Percentiles rank a stretch among this genome's conserved stretches.
Conservation (phyloP, 92 coral and sea anemone genomes). For the Zoanthus solanderi region DNA sequence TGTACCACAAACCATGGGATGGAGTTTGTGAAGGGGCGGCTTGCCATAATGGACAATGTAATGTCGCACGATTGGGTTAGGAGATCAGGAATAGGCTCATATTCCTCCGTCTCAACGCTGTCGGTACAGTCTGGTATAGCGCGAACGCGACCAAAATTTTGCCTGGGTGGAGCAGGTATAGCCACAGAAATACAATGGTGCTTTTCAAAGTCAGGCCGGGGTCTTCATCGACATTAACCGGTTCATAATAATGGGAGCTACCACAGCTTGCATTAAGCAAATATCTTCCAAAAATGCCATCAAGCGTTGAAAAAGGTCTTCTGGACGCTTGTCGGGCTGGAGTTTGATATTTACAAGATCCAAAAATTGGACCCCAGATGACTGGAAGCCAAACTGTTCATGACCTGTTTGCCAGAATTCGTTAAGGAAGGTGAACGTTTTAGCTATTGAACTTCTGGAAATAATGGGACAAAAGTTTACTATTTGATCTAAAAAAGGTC, state of each 20-base stretch:
- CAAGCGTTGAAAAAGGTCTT: slow-evolving; percentile 67
- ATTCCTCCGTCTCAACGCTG: no score
- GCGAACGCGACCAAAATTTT: no score
- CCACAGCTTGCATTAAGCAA: slow-evolving; percentile 55
- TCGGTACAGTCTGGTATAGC: no score
- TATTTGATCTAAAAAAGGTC: background rate
- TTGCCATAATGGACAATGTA: no score
- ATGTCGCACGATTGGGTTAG: no score
- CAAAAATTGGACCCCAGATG: slow-evolving; percentile 62
- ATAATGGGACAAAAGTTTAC: background rate
- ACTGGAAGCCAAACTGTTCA: slow-evolving; percentile 55
- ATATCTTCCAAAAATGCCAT: slow-evolving; percentile 67
- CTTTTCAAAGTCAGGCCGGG: background rate
- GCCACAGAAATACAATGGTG: no score
- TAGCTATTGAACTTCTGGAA: slow-evolving; percentile 55
- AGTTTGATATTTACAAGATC: slow-evolving; percentile 45
- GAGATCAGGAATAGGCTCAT: no score
- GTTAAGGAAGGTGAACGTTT: slow-evolving; percentile 66
- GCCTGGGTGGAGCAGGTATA: no score
- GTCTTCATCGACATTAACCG: slow-evolving; percentile 61
- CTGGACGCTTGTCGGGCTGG: slow-evolving; percentile 64
- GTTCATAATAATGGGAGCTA: slow-evolving; percentile 68
- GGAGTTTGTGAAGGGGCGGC: no score
- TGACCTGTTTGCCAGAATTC: slow-evolving; percentile 60
- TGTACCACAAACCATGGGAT: no score